Base-by-base conservation (phyloP, 2,797 vertebrate species). In the Sebastes minor region DNA sequence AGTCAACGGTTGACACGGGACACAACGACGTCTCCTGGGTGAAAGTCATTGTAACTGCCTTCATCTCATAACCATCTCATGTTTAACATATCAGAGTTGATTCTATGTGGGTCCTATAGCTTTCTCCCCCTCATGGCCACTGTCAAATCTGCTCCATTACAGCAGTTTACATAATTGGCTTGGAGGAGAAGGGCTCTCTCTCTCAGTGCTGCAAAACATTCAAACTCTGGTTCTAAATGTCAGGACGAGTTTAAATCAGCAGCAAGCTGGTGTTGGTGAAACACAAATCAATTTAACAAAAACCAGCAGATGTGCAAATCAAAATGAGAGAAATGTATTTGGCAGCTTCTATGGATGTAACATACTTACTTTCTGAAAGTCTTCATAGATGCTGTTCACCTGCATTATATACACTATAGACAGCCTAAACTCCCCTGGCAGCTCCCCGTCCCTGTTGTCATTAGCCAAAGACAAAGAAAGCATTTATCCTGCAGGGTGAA, bases 391-490 rank as follows among this genome's bases (percentile, higher is more conserved):
- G 53, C 25, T 14, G 12, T n/a, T 32, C 14, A 66, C 28, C 69
- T 49, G 28, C 27, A 16, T 55, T 10, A 60, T 23, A 23, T 5
- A 27, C 6, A 18, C 8, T 18, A 16, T 16, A 52, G 77, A 52
- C 16, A 57, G 66, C 33, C 42, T 5, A 33, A 20, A 20, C 55
- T 56, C 38, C 25, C 4, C 20, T n/a, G 38, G 5, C 27, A 63
- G 64, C 59, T 76, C 55, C 22, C 49, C 3, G 57, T 68, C 75
- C 60, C 73, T 28, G 2, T 12, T 30, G 75, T 42, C 71, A 86
- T 86, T 73, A 69, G 27, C 63, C 63, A 63, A 14, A 84, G 59
- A 66, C 61, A 85, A 69, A 74, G 49, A 68, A 67, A 64, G 68
- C 57, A 27, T 81, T 11, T 66, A 69, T 81, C 77, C 35, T 4